Percentiles rank a stretch among this genome's conserved stretches.
phyloP scores from a whole-genome alignment of 2,113 vertebrate species.

The Apaloderma vittatum region DNA sequence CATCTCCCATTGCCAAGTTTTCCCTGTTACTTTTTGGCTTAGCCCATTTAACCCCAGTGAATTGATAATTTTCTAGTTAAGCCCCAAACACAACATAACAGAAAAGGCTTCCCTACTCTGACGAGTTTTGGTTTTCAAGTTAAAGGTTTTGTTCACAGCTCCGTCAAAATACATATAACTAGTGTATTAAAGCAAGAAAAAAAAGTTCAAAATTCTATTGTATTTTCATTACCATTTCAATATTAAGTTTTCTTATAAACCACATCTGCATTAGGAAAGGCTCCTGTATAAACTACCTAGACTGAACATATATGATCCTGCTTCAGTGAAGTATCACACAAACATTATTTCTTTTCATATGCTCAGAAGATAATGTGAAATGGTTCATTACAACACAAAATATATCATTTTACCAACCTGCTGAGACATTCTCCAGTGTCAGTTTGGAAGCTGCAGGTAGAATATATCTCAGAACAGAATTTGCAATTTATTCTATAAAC shows the following conservation, averaged over 20 bases:
- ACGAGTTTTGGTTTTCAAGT: not conserved
- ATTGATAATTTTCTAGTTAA: not conserved
- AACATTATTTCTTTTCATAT: not conserved
- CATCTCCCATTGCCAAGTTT: not conserved
- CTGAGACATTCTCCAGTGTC: not conserved
- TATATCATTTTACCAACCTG: not conserved
- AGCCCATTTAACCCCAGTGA: not conserved
- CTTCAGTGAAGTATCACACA: not conserved
- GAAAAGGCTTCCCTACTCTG: not conserved
- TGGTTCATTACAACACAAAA: not conserved
- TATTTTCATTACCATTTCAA: not conserved
- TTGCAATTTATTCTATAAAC: not conserved
- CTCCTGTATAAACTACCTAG: not conserved
- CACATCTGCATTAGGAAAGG: not conserved
- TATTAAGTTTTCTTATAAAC: no score
- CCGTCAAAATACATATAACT: not conserved
- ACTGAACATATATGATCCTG: not conserved
- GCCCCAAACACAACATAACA: not conserved
- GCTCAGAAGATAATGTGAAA: not conserved
- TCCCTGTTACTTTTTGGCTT: not conserved
- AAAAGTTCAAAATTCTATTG: not conserved
- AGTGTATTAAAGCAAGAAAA: not conserved
- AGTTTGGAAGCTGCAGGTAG: not conserved
- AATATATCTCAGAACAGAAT: constrained; percentile 32
- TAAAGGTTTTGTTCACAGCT: not conserved